A percentile compares a stretch with the other conserved stretches of the same genome.
Conservation (phyloP, 2,113 vertebrate genomes). For the Corythornis vintsioides region DNA sequence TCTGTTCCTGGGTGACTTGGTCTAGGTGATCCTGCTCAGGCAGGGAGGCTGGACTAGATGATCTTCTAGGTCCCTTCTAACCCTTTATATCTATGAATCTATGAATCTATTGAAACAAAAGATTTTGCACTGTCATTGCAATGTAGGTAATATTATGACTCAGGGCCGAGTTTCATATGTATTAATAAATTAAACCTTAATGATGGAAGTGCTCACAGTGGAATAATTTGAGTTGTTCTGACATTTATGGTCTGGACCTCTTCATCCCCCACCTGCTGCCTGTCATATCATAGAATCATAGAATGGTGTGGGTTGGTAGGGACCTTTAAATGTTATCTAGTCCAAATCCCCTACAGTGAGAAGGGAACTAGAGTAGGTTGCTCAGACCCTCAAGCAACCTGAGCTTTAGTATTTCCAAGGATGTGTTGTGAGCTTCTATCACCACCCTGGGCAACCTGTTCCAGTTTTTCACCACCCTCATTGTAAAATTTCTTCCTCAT, state of each 20-base stretch:
- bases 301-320: background rate
- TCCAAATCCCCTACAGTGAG: background rate
- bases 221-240: background rate
- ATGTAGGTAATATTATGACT: background rate
- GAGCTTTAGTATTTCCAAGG: too few relatives aligned
- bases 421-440: too few relatives aligned
- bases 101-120: background rate
- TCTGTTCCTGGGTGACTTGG: too few relatives aligned
- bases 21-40: too few relatives aligned
- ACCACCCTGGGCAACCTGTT: too few relatives aligned
- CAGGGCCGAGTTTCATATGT: rapidly evolving
- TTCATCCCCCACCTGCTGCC: background rate
- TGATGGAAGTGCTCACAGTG: background rate
- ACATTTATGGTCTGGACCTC: background rate
- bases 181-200: background rate
- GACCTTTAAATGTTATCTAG: background rate
- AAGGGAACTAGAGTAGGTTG: background rate
- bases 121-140: background rate
- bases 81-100: too few relatives aligned
- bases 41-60: too few relatives aligned
- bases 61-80: too few relatives aligned
- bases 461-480: too few relatives aligned
- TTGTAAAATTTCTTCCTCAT: too few relatives aligned
- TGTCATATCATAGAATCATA: background rate
- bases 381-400: too few relatives aligned